phyloP scores from a whole-genome alignment of 2,888 invertebrate species.

The Lithodes maja region DNA sequence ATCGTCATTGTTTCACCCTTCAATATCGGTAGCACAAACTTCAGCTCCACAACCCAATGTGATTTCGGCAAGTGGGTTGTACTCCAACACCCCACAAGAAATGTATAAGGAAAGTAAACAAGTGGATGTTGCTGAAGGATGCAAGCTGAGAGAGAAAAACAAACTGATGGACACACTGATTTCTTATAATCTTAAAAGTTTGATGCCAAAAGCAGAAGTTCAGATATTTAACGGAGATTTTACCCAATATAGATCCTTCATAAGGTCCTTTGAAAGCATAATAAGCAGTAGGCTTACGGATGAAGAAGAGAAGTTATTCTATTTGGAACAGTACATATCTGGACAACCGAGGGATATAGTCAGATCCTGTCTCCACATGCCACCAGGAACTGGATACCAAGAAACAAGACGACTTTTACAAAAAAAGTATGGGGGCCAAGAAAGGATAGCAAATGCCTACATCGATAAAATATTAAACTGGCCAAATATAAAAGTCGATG shows the following conservation, averaged over 20 bases:
- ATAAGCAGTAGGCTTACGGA: too few relatives aligned
- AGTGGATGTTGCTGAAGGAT: background rate
- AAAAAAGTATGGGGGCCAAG: slow-evolving; percentile 16
- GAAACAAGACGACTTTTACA: slow-evolving; percentile 15
- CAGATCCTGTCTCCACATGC: background rate
- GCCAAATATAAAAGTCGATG: slow-evolving; percentile 7
- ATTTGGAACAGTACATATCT: slow-evolving; percentile 17
- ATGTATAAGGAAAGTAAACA: background rate
- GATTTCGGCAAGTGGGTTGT: background rate
- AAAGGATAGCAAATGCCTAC: background rate
- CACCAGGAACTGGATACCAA: background rate
- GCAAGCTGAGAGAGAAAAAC: background rate
- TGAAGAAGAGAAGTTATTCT: slow-evolving; percentile 13
- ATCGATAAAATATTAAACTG: slow-evolving; percentile 20
- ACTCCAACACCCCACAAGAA: too few relatives aligned
- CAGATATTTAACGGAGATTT: slow-evolving; percentile 11
- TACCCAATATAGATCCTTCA: slow-evolving; percentile 17
- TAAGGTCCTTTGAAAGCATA: background rate
- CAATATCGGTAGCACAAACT: too few relatives aligned
- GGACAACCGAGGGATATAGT: background rate
- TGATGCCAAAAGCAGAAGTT: slow-evolving; percentile 25
- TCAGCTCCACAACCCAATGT: background rate
- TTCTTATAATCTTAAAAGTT: slow-evolving; percentile 16
- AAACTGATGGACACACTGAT: slow-evolving; percentile 2
- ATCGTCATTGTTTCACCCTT: background rate